Percentiles rank a stretch among this genome's conserved stretches.
Conservation (phyloP, 2,888 invertebrate species). For the Lampropteryx suffumata region DNA sequence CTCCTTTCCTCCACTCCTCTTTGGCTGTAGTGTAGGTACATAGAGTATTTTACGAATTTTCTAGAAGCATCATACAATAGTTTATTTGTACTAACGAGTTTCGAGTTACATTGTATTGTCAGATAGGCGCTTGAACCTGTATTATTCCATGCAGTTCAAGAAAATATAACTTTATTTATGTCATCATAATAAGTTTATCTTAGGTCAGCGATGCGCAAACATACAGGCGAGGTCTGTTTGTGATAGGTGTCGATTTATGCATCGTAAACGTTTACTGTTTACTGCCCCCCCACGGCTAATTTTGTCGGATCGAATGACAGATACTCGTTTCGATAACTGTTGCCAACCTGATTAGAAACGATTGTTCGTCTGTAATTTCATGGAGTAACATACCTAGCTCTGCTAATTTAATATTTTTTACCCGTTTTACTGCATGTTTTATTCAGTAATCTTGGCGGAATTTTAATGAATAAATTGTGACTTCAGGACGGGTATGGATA, state of each 20-base stretch:
- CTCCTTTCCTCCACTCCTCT: no score
- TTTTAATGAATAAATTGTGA: no score
- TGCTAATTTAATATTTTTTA: no score
- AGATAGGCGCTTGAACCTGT: constrained; percentile 50
- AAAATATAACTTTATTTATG: constrained; percentile 63
- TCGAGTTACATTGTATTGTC: constrained; percentile 20
- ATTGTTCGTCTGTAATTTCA: no score
- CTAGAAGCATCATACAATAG: constrained; percentile 3
- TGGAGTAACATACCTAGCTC: no score
- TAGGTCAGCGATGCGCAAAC: constrained; percentile 69
- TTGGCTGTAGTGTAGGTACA: no score
- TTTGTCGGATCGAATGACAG: constrained; percentile 10
- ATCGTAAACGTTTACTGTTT: constrained; percentile 37
- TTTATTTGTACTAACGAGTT: constrained; percentile 20
- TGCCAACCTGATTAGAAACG: constrained; percentile 5
- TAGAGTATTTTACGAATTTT: constrained; percentile 14
- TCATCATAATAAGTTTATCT: constrained; percentile 78
- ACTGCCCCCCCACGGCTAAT: constrained; percentile 49
- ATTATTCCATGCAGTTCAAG: constrained; percentile 65
- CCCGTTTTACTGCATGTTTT: no score
- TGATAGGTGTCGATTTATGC: constrained; percentile 41
- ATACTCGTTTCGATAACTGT: neutral
- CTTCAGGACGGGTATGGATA: no score
- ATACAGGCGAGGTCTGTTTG: constrained; percentile 52
- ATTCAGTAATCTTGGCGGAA: no score